These are phyloP conservation scores for Gonocerus acuteangulatus DNA, from an alignment of 2,888 invertebrate genomes.

Conservation along the genomic window DNA sequence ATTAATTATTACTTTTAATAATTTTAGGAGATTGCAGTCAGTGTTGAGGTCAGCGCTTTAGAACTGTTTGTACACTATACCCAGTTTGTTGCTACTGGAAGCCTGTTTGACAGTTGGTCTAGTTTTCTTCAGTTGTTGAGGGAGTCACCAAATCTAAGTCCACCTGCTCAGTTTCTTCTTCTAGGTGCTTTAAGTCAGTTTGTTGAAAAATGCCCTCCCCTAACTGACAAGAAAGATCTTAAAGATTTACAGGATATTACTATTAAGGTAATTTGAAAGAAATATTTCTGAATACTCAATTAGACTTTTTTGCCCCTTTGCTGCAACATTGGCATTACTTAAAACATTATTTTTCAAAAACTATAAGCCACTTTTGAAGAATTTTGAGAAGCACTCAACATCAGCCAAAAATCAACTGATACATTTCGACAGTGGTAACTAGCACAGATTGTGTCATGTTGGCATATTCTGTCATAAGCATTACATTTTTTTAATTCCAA, in stretches of 20 bases:
- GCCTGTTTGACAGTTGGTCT: constrained; percentile 69
- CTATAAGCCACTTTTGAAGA: too few relatives aligned
- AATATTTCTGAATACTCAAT: neutral
- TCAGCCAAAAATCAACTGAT: too few relatives aligned
- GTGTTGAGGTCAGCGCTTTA: constrained; percentile 69
- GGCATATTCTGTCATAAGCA: too few relatives aligned
- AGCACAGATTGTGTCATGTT: too few relatives aligned
- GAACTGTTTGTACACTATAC: constrained; percentile 65
- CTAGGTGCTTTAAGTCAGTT: constrained; percentile 73
- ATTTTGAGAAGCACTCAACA: too few relatives aligned
- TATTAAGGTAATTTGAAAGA: constrained; percentile 49
- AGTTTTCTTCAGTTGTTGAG: constrained; percentile 65
- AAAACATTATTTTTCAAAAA: too few relatives aligned
- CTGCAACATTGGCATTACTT: too few relatives aligned
- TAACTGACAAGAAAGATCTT: constrained; percentile 70
- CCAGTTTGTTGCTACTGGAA: constrained; percentile 52
- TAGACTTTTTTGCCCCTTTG: too few relatives aligned
- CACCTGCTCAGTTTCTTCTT: constrained; percentile 71
- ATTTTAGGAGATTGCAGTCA: constrained; percentile 47
- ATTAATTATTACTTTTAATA: neutral
- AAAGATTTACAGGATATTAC: constrained; percentile 71
- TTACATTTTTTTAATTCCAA: too few relatives aligned
- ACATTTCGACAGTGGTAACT: too few relatives aligned
- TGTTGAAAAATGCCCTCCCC: constrained; percentile 65
- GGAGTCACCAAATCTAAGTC: constrained; percentile 63